These are phyloP conservation scores for Drosophila mimetica DNA, from an alignment of 2,888 invertebrate genomes.

Conservation along the genomic window DNA sequence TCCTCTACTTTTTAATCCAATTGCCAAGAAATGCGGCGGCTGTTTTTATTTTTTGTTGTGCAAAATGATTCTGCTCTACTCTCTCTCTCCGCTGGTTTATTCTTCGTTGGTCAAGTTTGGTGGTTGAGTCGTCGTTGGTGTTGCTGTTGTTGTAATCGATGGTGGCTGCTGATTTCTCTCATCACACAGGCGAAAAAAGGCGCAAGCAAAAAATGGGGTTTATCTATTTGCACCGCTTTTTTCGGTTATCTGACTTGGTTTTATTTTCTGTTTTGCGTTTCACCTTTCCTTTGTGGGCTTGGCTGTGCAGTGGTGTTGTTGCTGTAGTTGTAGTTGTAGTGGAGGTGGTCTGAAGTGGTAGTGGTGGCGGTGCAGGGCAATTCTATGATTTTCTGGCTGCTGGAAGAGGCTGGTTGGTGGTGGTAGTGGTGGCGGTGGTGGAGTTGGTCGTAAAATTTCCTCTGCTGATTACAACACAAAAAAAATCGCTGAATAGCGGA, in stretches of 20 bases:
- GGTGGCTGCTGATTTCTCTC: conserved; percentile 55
- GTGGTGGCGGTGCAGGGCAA: conserved; percentile 19
- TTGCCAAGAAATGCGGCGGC: conserved; percentile 65
- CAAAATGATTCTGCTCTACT: conserved; percentile 52
- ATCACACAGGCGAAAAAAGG: conserved; percentile 56
- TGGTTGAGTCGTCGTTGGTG: conserved; percentile 48
- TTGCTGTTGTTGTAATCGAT: conserved; percentile 39
- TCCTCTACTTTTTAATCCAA: conserved; percentile 48
- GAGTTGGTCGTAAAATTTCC: conserved; percentile 70
- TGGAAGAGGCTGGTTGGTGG: conserved; percentile 55
- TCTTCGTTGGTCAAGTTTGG: conserved; percentile 47
- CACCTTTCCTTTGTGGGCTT: conserved; percentile 60
- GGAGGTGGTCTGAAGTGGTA: neutral
- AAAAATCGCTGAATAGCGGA: conserved; percentile 87
- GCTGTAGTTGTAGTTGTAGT: conserved; percentile 26
- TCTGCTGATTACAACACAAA: conserved; percentile 84
- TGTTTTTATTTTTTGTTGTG: conserved; percentile 6
- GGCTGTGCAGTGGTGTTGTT: conserved; percentile 31
- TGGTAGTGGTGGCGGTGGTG: conserved; percentile 69
- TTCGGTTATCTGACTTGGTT: conserved; percentile 5
- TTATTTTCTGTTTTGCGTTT: conserved; percentile 37
- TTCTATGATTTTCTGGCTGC: conserved; percentile 33
- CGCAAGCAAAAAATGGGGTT: conserved; percentile 41
- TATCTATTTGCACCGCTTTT: conserved; percentile 38
- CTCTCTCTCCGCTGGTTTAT: neutral